Conservation (phyloP, 2,888 invertebrate genomes). For the Megaustenia siamemsis region DNA sequence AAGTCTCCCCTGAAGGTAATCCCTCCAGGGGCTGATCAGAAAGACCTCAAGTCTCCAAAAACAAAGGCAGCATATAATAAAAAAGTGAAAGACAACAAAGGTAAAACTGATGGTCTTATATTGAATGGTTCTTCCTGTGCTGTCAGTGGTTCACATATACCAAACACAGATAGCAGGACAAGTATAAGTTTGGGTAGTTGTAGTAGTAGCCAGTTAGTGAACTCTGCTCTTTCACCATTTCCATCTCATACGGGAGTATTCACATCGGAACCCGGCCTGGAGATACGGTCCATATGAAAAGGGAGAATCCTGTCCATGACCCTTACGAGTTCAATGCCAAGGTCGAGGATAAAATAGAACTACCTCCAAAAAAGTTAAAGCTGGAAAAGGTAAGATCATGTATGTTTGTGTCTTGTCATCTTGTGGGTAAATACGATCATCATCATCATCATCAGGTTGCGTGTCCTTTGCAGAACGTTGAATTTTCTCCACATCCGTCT, state of each 20-base stretch:
- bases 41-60: conserved; percentile 71
- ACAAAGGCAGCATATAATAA: conserved; percentile 66
- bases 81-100: conserved; percentile 60
- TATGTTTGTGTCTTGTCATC: too few species aligned
- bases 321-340: conserved; percentile 77
- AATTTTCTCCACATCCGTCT: too few species aligned
- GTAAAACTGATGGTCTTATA: conserved; percentile 46
- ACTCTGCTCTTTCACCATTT: background rate
- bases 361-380: conserved; percentile 75
- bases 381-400: conserved; percentile 70
- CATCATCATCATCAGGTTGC: too few species aligned
- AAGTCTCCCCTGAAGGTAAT: conserved; percentile 46
- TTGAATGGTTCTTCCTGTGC: conserved; percentile 50
- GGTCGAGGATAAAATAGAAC: conserved; percentile 73
- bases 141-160: conserved; percentile 50
- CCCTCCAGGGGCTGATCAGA: conserved; percentile 56
- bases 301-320: conserved; percentile 68
- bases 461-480: too few species aligned
- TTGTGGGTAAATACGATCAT: too few species aligned
- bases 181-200: background rate
- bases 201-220: conserved; percentile 1
- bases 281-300: conserved; percentile 66
- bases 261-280: conserved; percentile 62
- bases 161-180: background rate
- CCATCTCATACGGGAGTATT: conserved; percentile 3